Conservation (phyloP, 2,113 vertebrate genomes). For the Corapipo altera region DNA sequence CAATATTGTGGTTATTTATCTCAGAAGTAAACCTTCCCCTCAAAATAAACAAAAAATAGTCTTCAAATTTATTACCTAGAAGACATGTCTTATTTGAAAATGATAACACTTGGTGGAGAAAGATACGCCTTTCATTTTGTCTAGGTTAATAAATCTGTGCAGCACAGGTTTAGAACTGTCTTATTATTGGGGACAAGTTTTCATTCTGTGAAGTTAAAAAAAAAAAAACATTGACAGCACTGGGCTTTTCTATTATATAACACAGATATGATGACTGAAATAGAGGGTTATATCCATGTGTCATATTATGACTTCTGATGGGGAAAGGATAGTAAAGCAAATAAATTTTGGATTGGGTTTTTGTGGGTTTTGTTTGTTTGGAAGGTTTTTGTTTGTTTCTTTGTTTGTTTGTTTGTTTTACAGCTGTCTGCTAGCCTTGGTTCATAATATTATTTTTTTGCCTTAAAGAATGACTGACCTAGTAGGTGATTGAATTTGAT, state of each 20-base stretch:
- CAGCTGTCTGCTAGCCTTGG: neutral
- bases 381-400: no score
- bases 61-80: neutral
- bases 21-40: neutral
- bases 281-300: neutral
- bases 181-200: neutral
- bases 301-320: neutral
- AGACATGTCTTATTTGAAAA: neutral
- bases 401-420: neutral
- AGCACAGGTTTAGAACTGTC: neutral
- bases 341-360: neutral
- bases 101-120: neutral
- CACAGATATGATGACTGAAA: neutral
- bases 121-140: neutral
- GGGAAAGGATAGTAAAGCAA: neutral
- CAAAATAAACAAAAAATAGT: neutral
- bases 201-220: neutral
- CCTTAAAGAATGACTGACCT: neutral
- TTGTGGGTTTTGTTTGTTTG: neutral
- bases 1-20: neutral
- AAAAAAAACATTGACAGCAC: neutral
- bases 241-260: neutral
- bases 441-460: neutral
- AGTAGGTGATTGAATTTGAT: neutral
- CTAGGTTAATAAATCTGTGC: neutral